Evolutionary conservation across 2,113 vertebrate genomes (phyloP).

Genomic region (Crotalus viridis): DNA sequence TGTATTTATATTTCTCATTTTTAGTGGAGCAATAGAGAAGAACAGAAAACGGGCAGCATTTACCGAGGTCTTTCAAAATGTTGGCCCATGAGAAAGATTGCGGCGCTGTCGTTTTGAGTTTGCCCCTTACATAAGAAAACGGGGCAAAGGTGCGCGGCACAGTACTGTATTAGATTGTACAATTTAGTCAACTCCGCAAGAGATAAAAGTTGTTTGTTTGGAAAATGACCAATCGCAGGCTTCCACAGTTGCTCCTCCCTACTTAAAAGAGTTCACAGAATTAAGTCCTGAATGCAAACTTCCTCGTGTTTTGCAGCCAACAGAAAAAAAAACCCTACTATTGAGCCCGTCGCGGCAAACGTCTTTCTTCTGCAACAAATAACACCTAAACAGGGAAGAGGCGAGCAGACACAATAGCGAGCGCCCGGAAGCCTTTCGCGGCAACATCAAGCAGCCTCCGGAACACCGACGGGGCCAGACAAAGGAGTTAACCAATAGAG

Average conservation of each 20-base stretch:
- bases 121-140: background rate
- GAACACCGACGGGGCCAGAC: rapidly evolving
- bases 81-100: background rate
- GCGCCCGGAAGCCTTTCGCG: background rate
- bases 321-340: background rate
- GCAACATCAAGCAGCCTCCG: background rate
- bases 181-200: background rate
- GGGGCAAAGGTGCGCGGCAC: background rate
- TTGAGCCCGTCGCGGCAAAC: background rate
- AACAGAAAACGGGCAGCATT: background rate
- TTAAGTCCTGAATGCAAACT: background rate
- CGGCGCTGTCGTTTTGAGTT: background rate
- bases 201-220: background rate
- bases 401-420: background rate
- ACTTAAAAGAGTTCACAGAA: background rate
- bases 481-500: constrained; percentile 26
- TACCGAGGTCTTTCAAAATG: background rate
- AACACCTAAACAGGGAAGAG: background rate
- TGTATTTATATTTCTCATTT: background rate
- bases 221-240: background rate
- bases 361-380: background rate
- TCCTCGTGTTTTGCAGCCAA: background rate
- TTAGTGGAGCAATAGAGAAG: background rate
- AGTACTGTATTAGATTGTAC: background rate
- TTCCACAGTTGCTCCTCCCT: background rate